Percentiles rank a stretch among this genome's conserved stretches.
Evolutionary conservation across 1,140 invertebrate genomes (phyloP).

Genomic region (Pemphigus obesinymphae): DNA sequence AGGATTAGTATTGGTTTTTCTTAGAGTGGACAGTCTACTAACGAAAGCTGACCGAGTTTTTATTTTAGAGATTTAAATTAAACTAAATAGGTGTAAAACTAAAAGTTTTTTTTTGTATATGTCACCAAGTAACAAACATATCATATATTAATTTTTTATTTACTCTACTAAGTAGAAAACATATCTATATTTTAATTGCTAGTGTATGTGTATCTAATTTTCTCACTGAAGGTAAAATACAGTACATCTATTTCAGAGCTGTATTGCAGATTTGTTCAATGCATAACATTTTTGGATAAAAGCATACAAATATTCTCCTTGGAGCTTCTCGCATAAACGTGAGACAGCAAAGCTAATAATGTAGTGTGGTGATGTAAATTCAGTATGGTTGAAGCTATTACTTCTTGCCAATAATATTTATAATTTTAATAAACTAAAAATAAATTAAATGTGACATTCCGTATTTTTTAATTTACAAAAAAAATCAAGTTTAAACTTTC

Average conservation of each 20-base stretch:
- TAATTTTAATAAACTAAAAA: not conserved
- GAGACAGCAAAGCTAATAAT: constrained; percentile 27
- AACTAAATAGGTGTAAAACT: no score
- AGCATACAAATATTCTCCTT: not conserved
- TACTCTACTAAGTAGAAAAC: not conserved
- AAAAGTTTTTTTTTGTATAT: not conserved
- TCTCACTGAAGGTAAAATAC: not conserved
- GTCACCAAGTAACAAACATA: not conserved
- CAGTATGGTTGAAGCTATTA: constrained; percentile 29
- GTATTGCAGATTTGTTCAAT: not conserved
- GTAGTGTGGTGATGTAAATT: constrained; percentile 27
- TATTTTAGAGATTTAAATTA: no score
- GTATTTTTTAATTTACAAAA: no score
- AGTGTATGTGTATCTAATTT: not conserved
- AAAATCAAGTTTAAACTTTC: no score
- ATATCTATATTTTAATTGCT: not conserved
- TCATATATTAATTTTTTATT: not conserved
- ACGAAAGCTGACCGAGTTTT: no score
- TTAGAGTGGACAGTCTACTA: no score
- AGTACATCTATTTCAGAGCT: constrained; percentile 14
- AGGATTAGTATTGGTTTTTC: no score
- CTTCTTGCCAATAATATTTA: constrained; percentile 8
- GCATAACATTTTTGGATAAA: constrained; percentile 15
- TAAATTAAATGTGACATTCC: no score
- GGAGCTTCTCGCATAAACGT: not conserved